These are phyloP conservation scores for Anguilla marmorata DNA, from an alignment of 2,797 vertebrate species.

Conservation along the genomic window DNA sequence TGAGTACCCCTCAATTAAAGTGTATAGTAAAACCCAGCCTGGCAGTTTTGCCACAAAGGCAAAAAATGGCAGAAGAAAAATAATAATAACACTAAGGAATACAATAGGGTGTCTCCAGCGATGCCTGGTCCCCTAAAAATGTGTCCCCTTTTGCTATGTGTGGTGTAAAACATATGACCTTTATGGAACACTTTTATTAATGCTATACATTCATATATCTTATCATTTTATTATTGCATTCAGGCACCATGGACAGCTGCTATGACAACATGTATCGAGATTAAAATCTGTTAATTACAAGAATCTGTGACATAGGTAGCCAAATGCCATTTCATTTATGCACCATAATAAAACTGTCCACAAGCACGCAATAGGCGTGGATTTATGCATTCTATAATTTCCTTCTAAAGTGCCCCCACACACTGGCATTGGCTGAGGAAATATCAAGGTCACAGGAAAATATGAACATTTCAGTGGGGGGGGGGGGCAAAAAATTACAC, in stretches of 20 bases:
- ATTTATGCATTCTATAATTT: not conserved
- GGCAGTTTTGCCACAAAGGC: no score
- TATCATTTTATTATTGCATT: not conserved
- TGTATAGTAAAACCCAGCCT: no score
- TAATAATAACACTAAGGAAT: no score
- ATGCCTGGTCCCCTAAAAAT: no score
- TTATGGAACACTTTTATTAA: not conserved
- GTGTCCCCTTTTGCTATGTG: not conserved
- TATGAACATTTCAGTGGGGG: not conserved
- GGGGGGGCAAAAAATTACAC: not conserved
- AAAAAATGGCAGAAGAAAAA: no score
- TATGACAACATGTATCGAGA: not conserved
- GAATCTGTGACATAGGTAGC: not conserved
- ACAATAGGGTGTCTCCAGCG: no score
- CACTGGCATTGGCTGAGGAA: not conserved
- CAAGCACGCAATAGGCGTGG: not conserved
- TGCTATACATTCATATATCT: not conserved
- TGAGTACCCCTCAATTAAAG: no score
- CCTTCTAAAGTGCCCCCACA: not conserved
- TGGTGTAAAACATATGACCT: not conserved
- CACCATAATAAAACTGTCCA: not conserved
- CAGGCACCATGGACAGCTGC: not conserved
- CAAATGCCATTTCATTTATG: not conserved
- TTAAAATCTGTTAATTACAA: slow-evolving; percentile 20
- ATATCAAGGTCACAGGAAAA: not conserved